Evolutionary conservation across 2,888 invertebrate species (phyloP).

Genomic region (Mesodorylaimus sp.): DNA sequence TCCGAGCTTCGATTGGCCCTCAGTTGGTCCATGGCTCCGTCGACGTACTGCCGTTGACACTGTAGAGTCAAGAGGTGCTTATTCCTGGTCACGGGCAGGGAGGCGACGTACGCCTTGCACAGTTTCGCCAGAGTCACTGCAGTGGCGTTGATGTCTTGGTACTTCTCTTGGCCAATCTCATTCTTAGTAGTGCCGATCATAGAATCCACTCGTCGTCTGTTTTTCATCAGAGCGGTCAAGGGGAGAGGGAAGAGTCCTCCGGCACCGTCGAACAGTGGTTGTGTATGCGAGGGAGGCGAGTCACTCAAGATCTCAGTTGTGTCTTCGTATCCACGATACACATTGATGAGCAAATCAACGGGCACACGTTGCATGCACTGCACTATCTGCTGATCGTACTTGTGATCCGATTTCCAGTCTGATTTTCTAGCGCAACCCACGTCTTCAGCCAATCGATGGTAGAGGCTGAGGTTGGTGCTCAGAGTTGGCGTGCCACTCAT

Average conservation of each 20-base stretch:
- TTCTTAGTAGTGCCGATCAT: slow-evolving; percentile 8
- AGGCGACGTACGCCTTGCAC: no score
- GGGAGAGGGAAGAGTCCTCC: slow-evolving; percentile 5
- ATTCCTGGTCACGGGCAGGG: no score
- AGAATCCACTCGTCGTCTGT: not conserved
- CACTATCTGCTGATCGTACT: no score
- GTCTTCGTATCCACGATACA: no score
- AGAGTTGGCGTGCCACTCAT: not conserved
- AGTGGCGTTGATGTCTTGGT: not conserved
- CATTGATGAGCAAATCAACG: no score
- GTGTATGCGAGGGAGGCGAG: no score
- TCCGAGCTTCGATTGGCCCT: not conserved
- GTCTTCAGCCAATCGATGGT: not conserved
- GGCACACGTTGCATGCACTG: no score
- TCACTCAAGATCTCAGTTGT: no score
- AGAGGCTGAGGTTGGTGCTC: not conserved
- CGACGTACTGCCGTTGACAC: no score
- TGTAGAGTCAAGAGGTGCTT: no score
- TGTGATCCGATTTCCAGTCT: not conserved
- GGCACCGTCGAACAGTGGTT: slow-evolving; percentile 3
- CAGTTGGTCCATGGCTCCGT: not conserved
- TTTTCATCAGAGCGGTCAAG: not conserved
- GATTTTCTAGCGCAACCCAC: not conserved
- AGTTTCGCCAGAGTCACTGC: not conserved
- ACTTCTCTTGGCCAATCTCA: not conserved